A percentile compares a stretch with the other conserved stretches of the same genome.
These are phyloP conservation scores for Jaculus jaculus DNA, from an alignment of 2,113 vertebrate genomes.

Conservation along the genomic window DNA sequence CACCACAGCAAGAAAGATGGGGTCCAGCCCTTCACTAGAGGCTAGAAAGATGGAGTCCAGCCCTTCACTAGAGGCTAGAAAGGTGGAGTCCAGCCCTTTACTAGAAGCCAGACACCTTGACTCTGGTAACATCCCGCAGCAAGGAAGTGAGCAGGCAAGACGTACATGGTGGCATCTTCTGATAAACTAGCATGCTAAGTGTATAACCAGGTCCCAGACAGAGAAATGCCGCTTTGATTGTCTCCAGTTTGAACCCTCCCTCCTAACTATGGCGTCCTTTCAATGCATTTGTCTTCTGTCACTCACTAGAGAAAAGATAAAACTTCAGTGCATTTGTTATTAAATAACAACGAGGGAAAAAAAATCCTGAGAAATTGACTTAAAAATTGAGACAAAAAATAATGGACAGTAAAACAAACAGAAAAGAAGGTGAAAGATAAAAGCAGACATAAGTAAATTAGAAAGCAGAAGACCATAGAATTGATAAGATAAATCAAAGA, in stretches of 20 bases:
- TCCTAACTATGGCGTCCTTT: background rate
- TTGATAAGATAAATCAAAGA: slow-evolving; percentile 41
- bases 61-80: background rate
- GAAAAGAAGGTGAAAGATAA: slow-evolving; percentile 12
- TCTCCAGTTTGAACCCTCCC: background rate
- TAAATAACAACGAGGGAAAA: background rate
- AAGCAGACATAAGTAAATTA: slow-evolving; percentile 12
- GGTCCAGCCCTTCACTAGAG: background rate
- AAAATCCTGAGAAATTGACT: background rate
- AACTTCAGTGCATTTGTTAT: slow-evolving; percentile 16
- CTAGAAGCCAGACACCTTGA: background rate
- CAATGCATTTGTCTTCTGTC: background rate
- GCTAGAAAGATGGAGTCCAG: background rate
- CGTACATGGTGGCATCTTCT: background rate
- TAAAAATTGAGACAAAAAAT: background rate
- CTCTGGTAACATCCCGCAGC: background rate
- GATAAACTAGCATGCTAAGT: background rate
- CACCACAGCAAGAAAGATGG: background rate
- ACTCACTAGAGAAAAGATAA: slow-evolving; percentile 11
- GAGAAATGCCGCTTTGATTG: background rate
- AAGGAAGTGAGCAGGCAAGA: background rate
- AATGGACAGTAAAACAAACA: background rate
- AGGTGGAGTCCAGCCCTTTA: background rate
- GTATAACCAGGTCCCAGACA: background rate
- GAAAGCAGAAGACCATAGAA: slow-evolving; percentile 37